A percentile compares a stretch with the other conserved stretches of the same genome.
Evolutionary conservation across 2,797 vertebrate species (phyloP).

Genomic region (Scleropages formosus): DNA sequence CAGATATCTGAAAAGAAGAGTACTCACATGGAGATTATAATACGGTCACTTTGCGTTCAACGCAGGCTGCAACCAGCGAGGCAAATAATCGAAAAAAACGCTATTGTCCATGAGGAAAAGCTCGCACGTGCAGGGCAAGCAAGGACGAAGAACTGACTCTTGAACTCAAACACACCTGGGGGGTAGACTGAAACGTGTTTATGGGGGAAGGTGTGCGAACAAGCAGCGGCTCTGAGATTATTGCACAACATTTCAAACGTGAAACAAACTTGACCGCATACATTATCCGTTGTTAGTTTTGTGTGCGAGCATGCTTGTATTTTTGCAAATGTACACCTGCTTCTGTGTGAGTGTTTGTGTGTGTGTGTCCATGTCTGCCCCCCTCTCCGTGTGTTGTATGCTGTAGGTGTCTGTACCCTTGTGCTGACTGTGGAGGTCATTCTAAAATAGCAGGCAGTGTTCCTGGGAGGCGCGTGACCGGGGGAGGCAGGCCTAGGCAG

Average conservation of each 20-base stretch:
- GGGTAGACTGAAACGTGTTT: neutral
- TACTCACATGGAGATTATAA: too few species aligned
- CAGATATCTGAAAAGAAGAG: too few species aligned
- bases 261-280: too few species aligned
- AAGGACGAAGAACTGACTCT: too few species aligned
- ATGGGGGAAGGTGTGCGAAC: neutral
- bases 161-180: too few species aligned
- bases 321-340: conserved; percentile 19
- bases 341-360: conserved; percentile 25
- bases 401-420: conserved; percentile 35
- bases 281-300: too few species aligned
- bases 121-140: too few species aligned
- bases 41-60: too few species aligned
- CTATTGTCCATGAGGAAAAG: too few species aligned
- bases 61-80: too few species aligned
- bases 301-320: conserved; percentile 22
- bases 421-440: conserved; percentile 46
- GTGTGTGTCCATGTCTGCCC: neutral
- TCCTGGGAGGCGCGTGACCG: conserved; percentile 43
- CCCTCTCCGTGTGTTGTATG: neutral
- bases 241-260: neutral
- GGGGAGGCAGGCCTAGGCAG: conserved; percentile 11
- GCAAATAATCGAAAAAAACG: too few species aligned
- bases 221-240: neutral
- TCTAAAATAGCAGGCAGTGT: conserved; percentile 40